Conservation (phyloP, 2,888 invertebrate genomes). For the Plusia festucae region DNA sequence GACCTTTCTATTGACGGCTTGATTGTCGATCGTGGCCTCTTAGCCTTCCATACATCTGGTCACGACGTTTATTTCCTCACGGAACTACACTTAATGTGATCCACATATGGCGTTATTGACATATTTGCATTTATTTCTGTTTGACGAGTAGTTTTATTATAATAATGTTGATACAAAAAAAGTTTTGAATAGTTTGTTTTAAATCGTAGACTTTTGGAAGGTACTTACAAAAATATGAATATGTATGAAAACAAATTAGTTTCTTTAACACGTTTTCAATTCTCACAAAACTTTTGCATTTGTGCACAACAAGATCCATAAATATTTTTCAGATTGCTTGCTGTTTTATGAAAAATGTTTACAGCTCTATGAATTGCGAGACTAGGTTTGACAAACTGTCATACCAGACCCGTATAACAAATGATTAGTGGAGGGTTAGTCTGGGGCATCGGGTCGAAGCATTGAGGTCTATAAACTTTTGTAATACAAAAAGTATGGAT, state of each 20-base stretch:
- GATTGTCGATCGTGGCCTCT: not conserved
- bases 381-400: constrained; percentile 12
- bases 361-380: constrained; percentile 16
- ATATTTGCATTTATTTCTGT: not conserved
- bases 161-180: not conserved
- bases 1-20: not conserved
- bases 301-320: not conserved
- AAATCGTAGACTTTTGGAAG: too few relatives aligned
- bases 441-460: constrained; percentile 26
- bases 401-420: constrained; percentile 8
- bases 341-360: not conserved
- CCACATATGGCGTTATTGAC: not conserved
- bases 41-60: constrained; percentile 1
- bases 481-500: not conserved
- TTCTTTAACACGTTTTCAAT: not conserved
- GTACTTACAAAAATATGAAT: too few relatives aligned
- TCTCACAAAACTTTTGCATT: not conserved
- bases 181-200: too few relatives aligned
- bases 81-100: not conserved
- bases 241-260: too few relatives aligned
- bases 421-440: constrained; percentile 14
- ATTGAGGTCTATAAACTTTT: constrained; percentile 9
- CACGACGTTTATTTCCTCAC: constrained; percentile 1
- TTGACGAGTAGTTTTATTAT: not conserved
- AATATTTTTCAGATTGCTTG: not conserved